Conservation (phyloP, 2,888 invertebrate species). For the Archips crataeganus region DNA sequence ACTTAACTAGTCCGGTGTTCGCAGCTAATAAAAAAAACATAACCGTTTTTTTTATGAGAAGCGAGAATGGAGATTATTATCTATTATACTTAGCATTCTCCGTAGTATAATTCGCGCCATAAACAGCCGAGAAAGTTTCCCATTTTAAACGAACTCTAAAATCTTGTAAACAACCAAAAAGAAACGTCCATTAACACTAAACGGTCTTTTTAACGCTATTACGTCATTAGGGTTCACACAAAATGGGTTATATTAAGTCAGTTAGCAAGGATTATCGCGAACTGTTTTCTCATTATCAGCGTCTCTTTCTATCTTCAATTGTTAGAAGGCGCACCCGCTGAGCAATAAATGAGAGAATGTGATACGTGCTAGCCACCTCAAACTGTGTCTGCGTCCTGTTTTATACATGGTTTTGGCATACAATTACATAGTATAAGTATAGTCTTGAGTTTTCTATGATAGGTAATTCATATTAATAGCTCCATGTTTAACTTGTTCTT, state of each 20-base stretch:
- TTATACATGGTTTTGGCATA: not conserved
- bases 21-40: constrained; percentile 31
- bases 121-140: constrained; percentile 30
- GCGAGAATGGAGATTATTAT: constrained; percentile 25
- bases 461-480: not conserved
- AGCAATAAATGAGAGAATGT: not conserved
- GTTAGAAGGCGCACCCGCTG: not conserved
- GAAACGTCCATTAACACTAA: constrained; percentile 36
- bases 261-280: not conserved
- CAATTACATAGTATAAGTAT: not conserved
- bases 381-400: not conserved
- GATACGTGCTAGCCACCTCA: not conserved
- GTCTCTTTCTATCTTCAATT: not conserved
- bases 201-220: constrained; percentile 36
- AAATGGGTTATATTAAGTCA: not conserved
- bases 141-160: constrained; percentile 32
- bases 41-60: not conserved
- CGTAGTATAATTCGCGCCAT: constrained; percentile 19
- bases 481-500: not conserved
- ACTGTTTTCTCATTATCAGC: not conserved
- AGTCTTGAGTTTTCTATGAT: not conserved
- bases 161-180: constrained; percentile 23
- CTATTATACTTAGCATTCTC: constrained; percentile 23
- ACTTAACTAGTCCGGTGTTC: constrained; percentile 3
- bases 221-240: constrained; percentile 26